Evolutionary conservation across 2,888 invertebrate species (phyloP), one percentile per base, ranked within the genome.

Genomic region (Aphodius granarius): DNA sequence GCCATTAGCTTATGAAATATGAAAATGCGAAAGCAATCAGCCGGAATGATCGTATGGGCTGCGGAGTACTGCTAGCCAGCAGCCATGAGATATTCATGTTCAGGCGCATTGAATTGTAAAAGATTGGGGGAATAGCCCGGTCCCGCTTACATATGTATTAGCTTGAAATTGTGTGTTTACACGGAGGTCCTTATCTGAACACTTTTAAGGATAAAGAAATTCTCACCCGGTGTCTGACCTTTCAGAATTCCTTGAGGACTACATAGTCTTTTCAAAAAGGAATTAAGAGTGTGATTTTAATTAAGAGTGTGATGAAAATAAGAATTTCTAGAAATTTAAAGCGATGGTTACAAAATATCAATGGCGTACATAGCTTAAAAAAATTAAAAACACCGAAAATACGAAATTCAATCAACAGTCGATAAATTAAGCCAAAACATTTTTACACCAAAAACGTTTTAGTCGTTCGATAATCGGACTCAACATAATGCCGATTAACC

Each of bases 31-130:
- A 62, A 15, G 78, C 78, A 78, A 80, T 79, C 78, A 79, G 75
- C 71, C 75, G 75, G 76, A 78, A 79, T 80, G 77, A 80, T 80
- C 79, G 76, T 71, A 68, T 72, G 73, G 73, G 71, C 74, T 74
- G 76, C 76, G 16, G 76, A 78, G 78, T 76, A 13, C 3, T 43
- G 43, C 43, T 13, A 0, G 73, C 77, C 77, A 78, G 78, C 80
- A 80, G 80, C 80, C 79, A 82, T 82, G 80, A 78, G 82, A 81
- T 80, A 81, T 82, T 82, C 82, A 81, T 82, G 82, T 77, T 20
- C 4, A 74, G 77, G 75, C 75, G 78, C 80, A 81, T 82, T 81
- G 82, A 82, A 82, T 82, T 82, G 82, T 81, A 82, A 82, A 81
- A 79, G 81, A 82, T 80, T 81, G 81, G 81, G 79, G 77, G 80